Conservation (phyloP, 2,797 vertebrate genomes). For the Selene dorsalis region DNA sequence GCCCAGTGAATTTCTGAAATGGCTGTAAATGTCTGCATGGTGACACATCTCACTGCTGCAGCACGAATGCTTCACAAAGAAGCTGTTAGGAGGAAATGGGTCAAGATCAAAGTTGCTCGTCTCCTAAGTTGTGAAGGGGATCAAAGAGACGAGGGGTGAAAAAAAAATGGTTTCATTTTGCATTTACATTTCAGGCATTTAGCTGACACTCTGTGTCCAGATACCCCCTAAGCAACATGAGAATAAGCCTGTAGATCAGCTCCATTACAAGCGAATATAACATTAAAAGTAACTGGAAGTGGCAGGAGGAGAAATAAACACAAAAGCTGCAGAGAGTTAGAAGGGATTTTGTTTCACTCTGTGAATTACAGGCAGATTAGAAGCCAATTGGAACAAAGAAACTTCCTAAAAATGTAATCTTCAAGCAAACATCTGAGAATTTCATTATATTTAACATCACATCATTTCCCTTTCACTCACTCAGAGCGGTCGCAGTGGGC, state of each 20-base stretch:
- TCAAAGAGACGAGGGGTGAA: constrained; percentile 65
- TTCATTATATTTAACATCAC: constrained; percentile 36
- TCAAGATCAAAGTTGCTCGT: constrained; percentile 77
- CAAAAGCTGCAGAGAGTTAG: constrained; percentile 30
- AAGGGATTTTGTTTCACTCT: constrained; percentile 35
- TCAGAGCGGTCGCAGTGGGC: neutral
- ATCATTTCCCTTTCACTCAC: constrained; percentile 11
- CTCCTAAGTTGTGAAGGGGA: constrained; percentile 60
- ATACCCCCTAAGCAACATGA: constrained; percentile 19
- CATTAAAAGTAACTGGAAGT: constrained; percentile 44
- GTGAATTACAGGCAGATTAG: constrained; percentile 43
- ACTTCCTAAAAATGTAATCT: constrained; percentile 40
- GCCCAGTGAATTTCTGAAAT: constrained; percentile 73
- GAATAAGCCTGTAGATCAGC: constrained; percentile 27
- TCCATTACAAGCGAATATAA: constrained; percentile 36
- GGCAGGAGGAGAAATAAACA: constrained; percentile 59
- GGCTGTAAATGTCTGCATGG: constrained; percentile 58
- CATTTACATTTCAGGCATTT: constrained; percentile 55
- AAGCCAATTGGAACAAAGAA: constrained; percentile 49
- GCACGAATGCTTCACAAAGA: constrained; percentile 42
- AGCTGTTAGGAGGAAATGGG: constrained; percentile 75
- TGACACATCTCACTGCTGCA: constrained; percentile 58
- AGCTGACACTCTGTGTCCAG: constrained; percentile 58
- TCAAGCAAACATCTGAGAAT: constrained; percentile 37
- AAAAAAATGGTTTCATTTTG: constrained; percentile 49